These are phyloP conservation scores for Staurois parvus DNA, from an alignment of 2,797 vertebrate species.

Conservation along the genomic window DNA sequence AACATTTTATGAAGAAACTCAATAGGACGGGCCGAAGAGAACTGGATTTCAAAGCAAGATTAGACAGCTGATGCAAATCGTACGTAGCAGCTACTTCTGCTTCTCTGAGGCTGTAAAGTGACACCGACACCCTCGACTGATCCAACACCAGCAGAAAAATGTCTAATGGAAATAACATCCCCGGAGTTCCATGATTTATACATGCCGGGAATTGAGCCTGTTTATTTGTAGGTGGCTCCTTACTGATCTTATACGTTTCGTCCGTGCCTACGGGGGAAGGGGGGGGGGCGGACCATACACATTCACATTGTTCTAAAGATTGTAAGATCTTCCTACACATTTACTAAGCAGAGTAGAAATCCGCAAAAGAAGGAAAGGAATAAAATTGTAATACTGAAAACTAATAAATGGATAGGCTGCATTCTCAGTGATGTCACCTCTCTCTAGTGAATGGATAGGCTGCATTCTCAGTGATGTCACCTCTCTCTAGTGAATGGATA, in stretches of 20 bases:
- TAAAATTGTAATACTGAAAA: no score
- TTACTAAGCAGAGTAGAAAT: no score
- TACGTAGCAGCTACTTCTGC: neutral
- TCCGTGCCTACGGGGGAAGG: no score
- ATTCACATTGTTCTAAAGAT: no score
- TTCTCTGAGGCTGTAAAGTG: neutral
- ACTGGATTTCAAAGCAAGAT: neutral
- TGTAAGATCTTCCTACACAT: no score
- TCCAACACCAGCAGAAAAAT: neutral
- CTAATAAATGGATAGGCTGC: neutral
- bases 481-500: neutral
- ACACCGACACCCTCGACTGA: neutral
- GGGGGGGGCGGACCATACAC: no score
- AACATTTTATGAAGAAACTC: neutral
- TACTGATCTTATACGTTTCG: neutral
- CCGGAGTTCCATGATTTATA: neutral
- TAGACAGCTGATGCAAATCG: neutral
- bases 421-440: neutral
- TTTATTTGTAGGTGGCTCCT: neutral
- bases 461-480: conserved; percentile 1
- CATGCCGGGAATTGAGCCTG: no score
- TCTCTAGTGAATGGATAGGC: neutral
- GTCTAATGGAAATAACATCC: neutral
- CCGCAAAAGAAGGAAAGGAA: no score
- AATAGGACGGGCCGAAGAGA: neutral